These are phyloP conservation scores for Leucania comma DNA, from an alignment of 2,888 invertebrate genomes.

Conservation along the genomic window DNA sequence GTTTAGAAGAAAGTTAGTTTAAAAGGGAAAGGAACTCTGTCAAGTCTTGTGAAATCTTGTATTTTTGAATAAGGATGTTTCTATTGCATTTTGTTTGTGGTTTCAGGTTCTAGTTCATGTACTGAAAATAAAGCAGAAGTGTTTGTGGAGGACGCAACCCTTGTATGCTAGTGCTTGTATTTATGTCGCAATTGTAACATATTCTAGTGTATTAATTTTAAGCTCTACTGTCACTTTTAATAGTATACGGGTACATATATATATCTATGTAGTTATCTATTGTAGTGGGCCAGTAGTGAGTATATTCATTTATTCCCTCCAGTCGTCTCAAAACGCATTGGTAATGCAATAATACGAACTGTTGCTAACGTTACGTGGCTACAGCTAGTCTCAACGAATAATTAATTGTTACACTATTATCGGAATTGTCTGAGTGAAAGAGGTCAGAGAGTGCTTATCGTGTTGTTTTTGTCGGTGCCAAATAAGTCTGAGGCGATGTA, in stretches of 20 bases:
- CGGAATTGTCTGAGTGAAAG: constrained; percentile 46
- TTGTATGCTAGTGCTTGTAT: neutral
- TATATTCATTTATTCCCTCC: constrained; percentile 6
- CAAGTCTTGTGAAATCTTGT: neutral
- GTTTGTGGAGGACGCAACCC: neutral
- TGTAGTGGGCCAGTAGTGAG: neutral
- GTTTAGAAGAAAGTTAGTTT: too few relatives aligned
- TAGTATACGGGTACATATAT: too few relatives aligned
- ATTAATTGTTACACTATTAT: constrained; percentile 29
- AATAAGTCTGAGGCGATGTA: constrained; percentile 67
- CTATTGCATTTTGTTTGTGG: neutral
- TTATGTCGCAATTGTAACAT: neutral
- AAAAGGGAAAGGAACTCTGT: too few relatives aligned
- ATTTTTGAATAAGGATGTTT: neutral
- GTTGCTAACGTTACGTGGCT: neutral
- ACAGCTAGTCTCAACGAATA: neutral
- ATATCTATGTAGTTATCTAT: constrained; percentile 1
- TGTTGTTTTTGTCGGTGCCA: constrained; percentile 67
- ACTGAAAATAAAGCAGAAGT: neutral
- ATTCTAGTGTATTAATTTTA: too few relatives aligned
- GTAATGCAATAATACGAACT: neutral
- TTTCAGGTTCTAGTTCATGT: neutral
- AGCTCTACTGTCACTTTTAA: too few relatives aligned
- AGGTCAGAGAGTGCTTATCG: constrained; percentile 65
- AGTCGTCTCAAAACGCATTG: neutral